These are phyloP conservation scores for Epinotia brunnichana DNA, from an alignment of 2,888 invertebrate species.

Conservation along the genomic window DNA sequence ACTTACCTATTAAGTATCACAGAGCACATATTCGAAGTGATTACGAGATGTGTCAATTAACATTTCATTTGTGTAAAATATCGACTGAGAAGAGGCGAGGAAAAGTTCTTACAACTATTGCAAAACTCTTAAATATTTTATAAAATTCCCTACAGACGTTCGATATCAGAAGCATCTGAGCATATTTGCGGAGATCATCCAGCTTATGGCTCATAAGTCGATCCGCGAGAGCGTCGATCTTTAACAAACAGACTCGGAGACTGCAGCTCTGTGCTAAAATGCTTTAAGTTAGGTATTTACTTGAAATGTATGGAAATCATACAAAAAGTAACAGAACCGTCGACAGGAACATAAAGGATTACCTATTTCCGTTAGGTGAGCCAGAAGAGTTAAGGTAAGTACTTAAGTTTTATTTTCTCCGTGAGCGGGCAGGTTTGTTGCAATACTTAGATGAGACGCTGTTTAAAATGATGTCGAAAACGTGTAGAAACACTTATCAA, in stretches of 20 bases:
- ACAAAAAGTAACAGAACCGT: neutral
- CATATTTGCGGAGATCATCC: slow-evolving; percentile 51
- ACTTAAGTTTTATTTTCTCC: too few relatives aligned
- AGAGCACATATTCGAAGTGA: too few relatives aligned
- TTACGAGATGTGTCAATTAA: too few relatives aligned
- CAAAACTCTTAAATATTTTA: neutral
- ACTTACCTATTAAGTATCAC: too few relatives aligned
- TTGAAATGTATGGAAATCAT: neutral
- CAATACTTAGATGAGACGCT: too few relatives aligned
- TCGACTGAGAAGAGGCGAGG: neutral
- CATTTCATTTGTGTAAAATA: neutral
- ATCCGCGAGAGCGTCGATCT: slow-evolving; percentile 52
- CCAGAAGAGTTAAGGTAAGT: neutral
- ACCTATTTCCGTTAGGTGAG: neutral
- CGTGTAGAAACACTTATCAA: too few relatives aligned
- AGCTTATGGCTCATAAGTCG: slow-evolving; percentile 56
- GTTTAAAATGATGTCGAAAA: too few relatives aligned
- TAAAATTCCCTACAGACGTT: slow-evolving; percentile 1
- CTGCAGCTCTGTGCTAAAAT: slow-evolving; percentile 8
- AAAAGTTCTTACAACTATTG: too few relatives aligned
- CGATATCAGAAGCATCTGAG: slow-evolving; percentile 16
- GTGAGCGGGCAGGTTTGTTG: too few relatives aligned
- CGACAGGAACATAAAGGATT: neutral
- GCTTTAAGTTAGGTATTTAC: slow-evolving; percentile 14
- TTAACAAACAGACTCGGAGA: slow-evolving; percentile 16